phyloP scores from a whole-genome alignment of 2,888 invertebrate species.

The Thalpophila matura region DNA sequence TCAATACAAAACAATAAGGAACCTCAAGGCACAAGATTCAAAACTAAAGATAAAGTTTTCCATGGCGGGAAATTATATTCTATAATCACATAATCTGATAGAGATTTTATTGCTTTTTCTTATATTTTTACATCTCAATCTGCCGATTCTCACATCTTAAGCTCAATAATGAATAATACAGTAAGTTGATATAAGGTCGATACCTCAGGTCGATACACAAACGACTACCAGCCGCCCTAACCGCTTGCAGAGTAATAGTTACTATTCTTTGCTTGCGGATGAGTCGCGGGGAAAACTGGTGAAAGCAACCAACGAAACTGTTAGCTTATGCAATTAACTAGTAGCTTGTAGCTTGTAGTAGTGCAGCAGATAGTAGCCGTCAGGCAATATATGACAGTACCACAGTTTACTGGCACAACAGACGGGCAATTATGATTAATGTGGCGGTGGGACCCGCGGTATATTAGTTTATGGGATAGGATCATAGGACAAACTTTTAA shows the following conservation, averaged over 20 bases:
- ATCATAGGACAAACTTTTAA: background rate
- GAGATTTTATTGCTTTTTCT: too few species aligned
- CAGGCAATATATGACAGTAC: background rate
- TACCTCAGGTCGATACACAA: too few species aligned
- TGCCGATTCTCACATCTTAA: too few species aligned
- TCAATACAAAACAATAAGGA: background rate
- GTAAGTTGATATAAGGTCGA: background rate
- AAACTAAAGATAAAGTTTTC: too few species aligned
- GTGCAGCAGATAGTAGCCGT: background rate
- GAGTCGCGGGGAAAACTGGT: constrained; percentile 26
- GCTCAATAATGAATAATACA: background rate
- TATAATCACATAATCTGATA: too few species aligned
- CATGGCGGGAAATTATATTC: too few species aligned
- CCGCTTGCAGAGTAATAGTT: background rate
- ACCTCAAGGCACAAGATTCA: too few species aligned
- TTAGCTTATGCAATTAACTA: constrained; percentile 41
- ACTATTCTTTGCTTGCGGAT: too few species aligned
- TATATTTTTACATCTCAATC: too few species aligned
- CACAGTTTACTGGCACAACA: background rate
- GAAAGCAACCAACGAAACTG: constrained; percentile 47
- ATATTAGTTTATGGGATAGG: background rate
- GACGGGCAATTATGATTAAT: constrained; percentile 1
- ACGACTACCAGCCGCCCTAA: background rate
- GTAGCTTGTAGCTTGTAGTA: background rate
- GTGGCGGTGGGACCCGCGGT: background rate